Evolutionary conservation across 2,888 invertebrate genomes (phyloP).

Genomic region (Idaea dimidiata): DNA sequence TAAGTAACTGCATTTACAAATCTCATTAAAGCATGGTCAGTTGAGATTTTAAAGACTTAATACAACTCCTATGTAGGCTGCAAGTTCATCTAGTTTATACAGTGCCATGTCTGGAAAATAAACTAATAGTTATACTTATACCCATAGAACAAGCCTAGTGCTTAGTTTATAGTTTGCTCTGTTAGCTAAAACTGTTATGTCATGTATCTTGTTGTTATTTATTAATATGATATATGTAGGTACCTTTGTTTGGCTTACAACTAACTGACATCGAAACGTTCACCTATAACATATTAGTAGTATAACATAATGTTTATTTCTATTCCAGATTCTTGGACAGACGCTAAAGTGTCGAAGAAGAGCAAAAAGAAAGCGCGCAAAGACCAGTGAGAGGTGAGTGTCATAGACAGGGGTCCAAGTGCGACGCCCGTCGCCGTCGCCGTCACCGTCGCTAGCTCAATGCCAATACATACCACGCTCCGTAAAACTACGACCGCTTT

Average conservation of each 20-base stretch:
- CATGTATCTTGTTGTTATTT: no score
- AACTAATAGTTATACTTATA: no score
- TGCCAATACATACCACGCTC: slow-evolving; percentile 63
- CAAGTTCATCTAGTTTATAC: no score
- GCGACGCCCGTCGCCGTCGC: slow-evolving; percentile 40
- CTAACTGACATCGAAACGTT: background rate
- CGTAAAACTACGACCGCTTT: slow-evolving; percentile 54
- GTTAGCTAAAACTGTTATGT: no score
- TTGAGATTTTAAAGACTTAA: no score
- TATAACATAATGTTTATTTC: background rate
- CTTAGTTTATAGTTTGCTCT: no score
- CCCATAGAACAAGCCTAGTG: no score
- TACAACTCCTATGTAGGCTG: no score
- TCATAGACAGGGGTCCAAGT: slow-evolving; percentile 47
- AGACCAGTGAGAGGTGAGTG: slow-evolving; percentile 82
- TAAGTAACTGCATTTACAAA: no score
- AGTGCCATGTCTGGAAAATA: no score
- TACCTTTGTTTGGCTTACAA: background rate
- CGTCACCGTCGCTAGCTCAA: slow-evolving; percentile 75
- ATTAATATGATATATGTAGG: no score
- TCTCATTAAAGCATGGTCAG: no score
- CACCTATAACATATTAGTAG: slow-evolving; percentile 2
- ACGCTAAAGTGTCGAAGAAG: slow-evolving; percentile 86
- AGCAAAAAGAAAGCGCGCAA: slow-evolving; percentile 89
- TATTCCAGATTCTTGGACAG: slow-evolving; percentile 86